phyloP scores from a whole-genome alignment of 53 echinoderm and acorn worm species.

The Apostichopus leukothele region DNA sequence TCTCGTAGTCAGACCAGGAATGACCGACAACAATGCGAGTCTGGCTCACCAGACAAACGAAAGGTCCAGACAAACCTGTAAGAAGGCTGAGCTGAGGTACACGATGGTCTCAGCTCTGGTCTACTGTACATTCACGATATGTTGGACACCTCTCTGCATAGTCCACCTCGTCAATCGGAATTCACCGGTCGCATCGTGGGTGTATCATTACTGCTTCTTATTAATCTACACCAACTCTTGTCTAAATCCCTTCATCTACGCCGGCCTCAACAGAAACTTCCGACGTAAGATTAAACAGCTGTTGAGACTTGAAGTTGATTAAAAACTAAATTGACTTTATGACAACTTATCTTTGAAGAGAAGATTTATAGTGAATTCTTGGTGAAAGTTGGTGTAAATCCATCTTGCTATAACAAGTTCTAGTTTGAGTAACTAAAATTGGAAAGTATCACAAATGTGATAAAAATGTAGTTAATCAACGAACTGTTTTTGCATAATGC shows the following conservation, averaged over 20 bases:
- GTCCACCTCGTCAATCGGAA: conserved; percentile 56
- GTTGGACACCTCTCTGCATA: conserved; percentile 71
- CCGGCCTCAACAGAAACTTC: conserved; percentile 37
- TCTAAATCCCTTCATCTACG: conserved; percentile 80
- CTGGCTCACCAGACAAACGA: background rate
- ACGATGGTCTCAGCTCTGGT: conserved; percentile 74
- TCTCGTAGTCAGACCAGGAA: background rate
- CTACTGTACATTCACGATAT: conserved; percentile 52
- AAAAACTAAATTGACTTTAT: background rate
- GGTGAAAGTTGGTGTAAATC: no score
- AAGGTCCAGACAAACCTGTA: background rate
- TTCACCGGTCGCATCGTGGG: conserved; percentile 38
- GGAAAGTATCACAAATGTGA: no score
- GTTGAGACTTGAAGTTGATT: conserved; percentile 15
- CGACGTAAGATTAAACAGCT: conserved; percentile 28
- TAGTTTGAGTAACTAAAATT: no score
- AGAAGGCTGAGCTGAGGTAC: conserved; percentile 69
- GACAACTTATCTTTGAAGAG: no score
- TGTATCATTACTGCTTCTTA: conserved; percentile 55
- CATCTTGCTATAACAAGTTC: no score
- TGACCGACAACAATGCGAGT: background rate
- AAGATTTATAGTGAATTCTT: no score
- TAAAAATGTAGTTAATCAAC: no score
- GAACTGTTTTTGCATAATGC: no score
- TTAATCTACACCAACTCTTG: conserved; percentile 73